Base-by-base conservation (phyloP, 2,797 vertebrate genomes). In the Danio albolineatus region DNA sequence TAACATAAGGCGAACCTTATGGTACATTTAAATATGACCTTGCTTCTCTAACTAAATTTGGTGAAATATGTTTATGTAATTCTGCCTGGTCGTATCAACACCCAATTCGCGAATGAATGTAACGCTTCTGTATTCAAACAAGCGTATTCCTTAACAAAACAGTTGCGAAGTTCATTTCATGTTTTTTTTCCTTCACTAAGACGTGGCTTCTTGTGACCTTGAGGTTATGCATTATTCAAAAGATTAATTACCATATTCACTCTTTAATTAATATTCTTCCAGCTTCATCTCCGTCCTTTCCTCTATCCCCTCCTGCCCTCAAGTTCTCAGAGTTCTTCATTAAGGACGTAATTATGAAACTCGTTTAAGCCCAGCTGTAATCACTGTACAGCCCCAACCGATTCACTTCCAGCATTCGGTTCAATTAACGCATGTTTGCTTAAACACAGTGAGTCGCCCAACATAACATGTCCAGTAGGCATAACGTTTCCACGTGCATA, bases 1-100 rank as follows among this genome's bases (percentile, higher is more conserved):
- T 92, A 93, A 89, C 88, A 93, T 92, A 93, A 91, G 92, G 92
- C 83, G 84, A 82, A 93, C 93, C 92, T 90, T 94, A 92, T 92
- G 54, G 81, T 92, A 92, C 92, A 94, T 92, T 93, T 93, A 93
- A 94, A 93, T 89, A 90, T 90, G 91, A 88, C 90, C 60, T 69
- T 84, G 4, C 2, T 44, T 43, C n/a, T 56, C 44, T 48, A 56
- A 56, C 17, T 82, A 49, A 41, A n/a, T 13, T 28, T 8, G 44
- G 48, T 8, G 6, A 46, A 16, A 36, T 43, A 21, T 77, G 21
- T 49, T 28, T 53, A 44, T 56, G 48, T 19, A 8, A 44, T 17
- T 72, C 5, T 53, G n/a, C 62, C 57, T 19, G 4, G 16, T 54
- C 6, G 43, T 38, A 46, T 13, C 46, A 66, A 57, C 19, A 28